Base-by-base conservation (phyloP, 2,888 invertebrate genomes). In the Orchestes rusci region DNA sequence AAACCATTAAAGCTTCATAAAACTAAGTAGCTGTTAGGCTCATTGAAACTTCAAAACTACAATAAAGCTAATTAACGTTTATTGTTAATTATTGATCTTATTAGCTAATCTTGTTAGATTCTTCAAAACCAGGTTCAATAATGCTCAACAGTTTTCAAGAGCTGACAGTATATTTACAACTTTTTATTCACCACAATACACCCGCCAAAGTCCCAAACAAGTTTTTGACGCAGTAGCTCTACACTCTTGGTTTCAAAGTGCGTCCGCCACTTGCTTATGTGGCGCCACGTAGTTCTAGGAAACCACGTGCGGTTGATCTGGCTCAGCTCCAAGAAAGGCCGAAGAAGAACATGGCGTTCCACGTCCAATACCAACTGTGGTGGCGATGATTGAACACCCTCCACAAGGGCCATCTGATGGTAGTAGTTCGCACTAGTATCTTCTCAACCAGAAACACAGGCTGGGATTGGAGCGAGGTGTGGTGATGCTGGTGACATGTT, bases 311-410 rank as follows among this genome's bases (percentile, higher is more conserved):
- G 90, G 66, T 90, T 90, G 19, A 85, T 79, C 73, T 88, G 88
- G 4, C 87, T 87, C 33, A 93, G 70, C 65, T 90, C 89, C 57
- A 85, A 70, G 65, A 91, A 90, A 2, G 93, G 85, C 90, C 90
- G 59, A 94, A 79, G 58, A 92, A 75, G 68, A 88, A 93, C 84
- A 93, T 88, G 53, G 88, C 83, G 69, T 92, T 92, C 87, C 91
- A 90, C 30, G 85, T 85, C 91, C 91, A 93, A 60, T 86, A 82
- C 85, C 90, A 91, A 1, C 87, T 84, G 54, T 92, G 67, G 57
- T 75, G 76, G 53, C 77, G 77, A 51, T 84, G 80, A 67, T 91
- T 92, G 63, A 87, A 79, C 70, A 92, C 77, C 41, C 94, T 76
- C 94, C 94, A 95, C 58, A 88, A 79, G 0, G 91, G 89, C 85